Percentiles rank a stretch among this genome's conserved stretches.
These are phyloP conservation scores for Geococcyx californianus DNA, from an alignment of 2,113 vertebrate genomes.

Conservation along the genomic window DNA sequence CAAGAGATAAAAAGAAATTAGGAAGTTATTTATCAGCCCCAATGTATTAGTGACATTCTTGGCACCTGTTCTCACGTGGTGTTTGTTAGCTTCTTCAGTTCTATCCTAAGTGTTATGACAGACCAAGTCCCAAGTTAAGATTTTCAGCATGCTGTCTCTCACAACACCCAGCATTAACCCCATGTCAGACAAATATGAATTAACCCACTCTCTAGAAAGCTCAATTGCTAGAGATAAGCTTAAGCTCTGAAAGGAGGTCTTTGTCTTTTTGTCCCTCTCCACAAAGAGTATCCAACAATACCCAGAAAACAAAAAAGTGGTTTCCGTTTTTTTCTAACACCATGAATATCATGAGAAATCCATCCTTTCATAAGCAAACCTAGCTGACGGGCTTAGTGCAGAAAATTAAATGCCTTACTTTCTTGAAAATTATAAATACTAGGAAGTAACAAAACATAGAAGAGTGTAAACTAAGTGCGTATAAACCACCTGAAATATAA, in stretches of 20 bases:
- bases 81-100: not conserved
- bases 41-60: not conserved
- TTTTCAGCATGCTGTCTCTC: not conserved
- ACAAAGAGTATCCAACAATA: not conserved
- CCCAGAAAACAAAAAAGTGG: not conserved
- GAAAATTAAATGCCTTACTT: not conserved
- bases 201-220: not conserved
- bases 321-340: not conserved
- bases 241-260: not conserved
- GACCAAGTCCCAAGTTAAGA: not conserved
- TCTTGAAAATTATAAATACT: not conserved
- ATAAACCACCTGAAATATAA: not conserved
- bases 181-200: not conserved
- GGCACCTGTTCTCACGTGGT: not conserved
- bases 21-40: not conserved
- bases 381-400: not conserved
- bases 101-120: not conserved
- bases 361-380: not conserved
- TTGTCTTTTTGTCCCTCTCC: not conserved
- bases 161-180: not conserved
- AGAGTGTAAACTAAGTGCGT: not conserved
- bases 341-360: not conserved
- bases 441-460: not conserved
- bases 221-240: not conserved
- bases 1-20: not conserved